Base-by-base conservation (phyloP, 1,140 invertebrate species). In the Elysia chlorotica region DNA sequence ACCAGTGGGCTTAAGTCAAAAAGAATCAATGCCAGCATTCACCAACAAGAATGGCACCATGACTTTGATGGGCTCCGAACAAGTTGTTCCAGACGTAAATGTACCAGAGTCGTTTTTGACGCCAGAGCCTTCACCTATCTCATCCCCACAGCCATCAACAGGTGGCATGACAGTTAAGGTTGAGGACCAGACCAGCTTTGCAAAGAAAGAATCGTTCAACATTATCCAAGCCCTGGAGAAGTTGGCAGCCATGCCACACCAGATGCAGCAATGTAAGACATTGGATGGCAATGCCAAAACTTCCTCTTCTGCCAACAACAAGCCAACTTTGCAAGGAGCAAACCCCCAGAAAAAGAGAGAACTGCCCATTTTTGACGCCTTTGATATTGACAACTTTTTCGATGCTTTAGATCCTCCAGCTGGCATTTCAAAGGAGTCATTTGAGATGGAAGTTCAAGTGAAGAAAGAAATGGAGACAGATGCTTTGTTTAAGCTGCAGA, bases 361-460 rank as follows among this genome's bases (percentile, higher is more conserved):
- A 36, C 74, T 85, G 36, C 83, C 83, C 62, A 74, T 81, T n/a
- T 79, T 85, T 41, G 80, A 83, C 71, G 76, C 77, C 21, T 76
- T 78, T 38, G 81, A 80, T 57, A 82, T 85, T 37, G 82, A 85
- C 41, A 77, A 76, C 0, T 85, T 85, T 73, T 85, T 85, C 65
- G 80, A 83, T 65, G 77, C 78, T 48, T 74, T 83, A n/a, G 38
- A 38, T 19, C 48, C 62, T 5, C 35, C 33, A 48, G 56, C 33
- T 36, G 14, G 25, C 19, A 53, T 62, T 17, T 21, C 57, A 30
- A 74, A 57, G 37, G 35, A 67, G 33, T 62, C 74, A n/a, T 59
- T 76, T 28, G 62, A 72, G 33, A 65, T 68, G 54, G 74, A 77
- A 54, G 71, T 41, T 41, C 35, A 59, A 54, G 2, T 65, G 25